Evolutionary conservation across 2,797 vertebrate genomes (phyloP).

Genomic region (Cacajao melanocephalus): DNA sequence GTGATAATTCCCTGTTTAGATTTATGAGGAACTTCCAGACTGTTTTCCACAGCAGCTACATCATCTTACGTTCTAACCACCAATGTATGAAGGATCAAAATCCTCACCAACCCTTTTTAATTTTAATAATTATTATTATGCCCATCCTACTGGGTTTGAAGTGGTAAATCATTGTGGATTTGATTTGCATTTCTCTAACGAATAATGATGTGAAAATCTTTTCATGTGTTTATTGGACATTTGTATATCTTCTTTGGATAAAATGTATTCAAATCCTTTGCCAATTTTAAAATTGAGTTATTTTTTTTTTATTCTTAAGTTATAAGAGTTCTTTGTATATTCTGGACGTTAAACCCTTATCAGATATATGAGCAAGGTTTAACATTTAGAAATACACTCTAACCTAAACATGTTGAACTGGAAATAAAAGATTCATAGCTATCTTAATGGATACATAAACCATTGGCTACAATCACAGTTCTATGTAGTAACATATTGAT

Average conservation of each 20-base stretch:
- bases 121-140: not conserved
- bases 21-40: not conserved
- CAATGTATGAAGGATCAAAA: not conserved
- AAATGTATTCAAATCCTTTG: constrained; percentile 14
- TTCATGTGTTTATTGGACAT: not conserved
- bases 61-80: not conserved
- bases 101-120: not conserved
- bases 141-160: not conserved
- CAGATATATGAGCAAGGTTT: constrained; percentile 3
- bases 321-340: not conserved
- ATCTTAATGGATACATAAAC: not conserved
- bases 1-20: not conserved
- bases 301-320: not conserved
- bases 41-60: not conserved
- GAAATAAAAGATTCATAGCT: not conserved
- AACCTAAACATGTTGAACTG: not conserved
- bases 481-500: not conserved
- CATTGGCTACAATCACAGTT: not conserved
- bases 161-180: not conserved
- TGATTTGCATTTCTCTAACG: constrained; percentile 30
- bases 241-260: not conserved
- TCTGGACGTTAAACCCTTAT: not conserved
- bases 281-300: not conserved
- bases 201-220: constrained; percentile 15
- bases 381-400: constrained; percentile 35